These are phyloP conservation scores for Phortica magna DNA, from an alignment of 2,888 invertebrate genomes.

Conservation along the genomic window DNA sequence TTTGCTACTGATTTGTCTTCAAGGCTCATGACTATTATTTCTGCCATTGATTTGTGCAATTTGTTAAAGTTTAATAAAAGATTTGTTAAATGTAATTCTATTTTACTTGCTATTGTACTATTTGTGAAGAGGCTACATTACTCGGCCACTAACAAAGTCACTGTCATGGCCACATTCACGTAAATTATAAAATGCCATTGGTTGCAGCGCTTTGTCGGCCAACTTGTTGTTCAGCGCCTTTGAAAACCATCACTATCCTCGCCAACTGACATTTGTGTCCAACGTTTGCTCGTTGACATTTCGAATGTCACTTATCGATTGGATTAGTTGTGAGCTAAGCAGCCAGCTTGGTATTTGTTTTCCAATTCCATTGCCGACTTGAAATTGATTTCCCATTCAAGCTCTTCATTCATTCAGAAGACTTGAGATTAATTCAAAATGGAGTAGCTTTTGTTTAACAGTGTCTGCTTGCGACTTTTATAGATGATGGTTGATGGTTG, in stretches of 20 bases:
- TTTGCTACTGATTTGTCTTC: too few relatives aligned
- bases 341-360: background rate
- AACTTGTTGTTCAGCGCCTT: background rate
- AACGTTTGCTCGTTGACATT: conserved; percentile 18
- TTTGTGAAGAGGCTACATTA: too few relatives aligned
- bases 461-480: background rate
- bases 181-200: too few relatives aligned
- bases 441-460: background rate
- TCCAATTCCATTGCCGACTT: background rate
- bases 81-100: too few relatives aligned
- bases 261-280: background rate
- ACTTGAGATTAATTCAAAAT: background rate
- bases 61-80: too few relatives aligned
- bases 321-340: background rate
- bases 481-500: background rate
- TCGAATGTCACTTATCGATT: conserved; percentile 2
- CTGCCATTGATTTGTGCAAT: too few relatives aligned
- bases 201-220: too few relatives aligned
- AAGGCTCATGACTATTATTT: too few relatives aligned
- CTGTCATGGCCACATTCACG: too few relatives aligned
- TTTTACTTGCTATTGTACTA: too few relatives aligned
- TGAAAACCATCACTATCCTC: conserved; percentile 5
- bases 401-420: background rate
- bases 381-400: background rate
- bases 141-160: too few relatives aligned